Evolutionary conservation across 1,140 invertebrate genomes (phyloP), one percentile per base, ranked within the genome.

Genomic region (Eumaeus atala): DNA sequence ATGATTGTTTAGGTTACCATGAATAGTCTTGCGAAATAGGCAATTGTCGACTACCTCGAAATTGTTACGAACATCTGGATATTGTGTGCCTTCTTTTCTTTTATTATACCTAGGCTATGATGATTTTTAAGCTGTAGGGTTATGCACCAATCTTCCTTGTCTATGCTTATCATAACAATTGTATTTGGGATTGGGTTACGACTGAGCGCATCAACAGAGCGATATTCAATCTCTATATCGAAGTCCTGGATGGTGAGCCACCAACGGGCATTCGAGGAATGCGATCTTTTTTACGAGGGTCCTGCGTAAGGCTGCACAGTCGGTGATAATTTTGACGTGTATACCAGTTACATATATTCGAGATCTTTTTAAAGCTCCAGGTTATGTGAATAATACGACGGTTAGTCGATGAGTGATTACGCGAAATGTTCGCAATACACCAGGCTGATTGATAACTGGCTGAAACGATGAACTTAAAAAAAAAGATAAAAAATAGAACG

Each of bases 221-320:
- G 55, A 59, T 84, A 76, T 16, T 74, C 70, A 9, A 80, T 64
- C 8, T 50, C 17, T 53, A 78, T 67, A 44, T 76, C 59, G 59
- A 59, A 80, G 18, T 77, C 72, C 54, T 74, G 70, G 14, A 79
- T 40, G 2, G 62, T 47, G 9, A 84, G 55, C 64, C 70, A 75
- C 83, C 84, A 88, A 0, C 76, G 28, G 9, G 72, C 74, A 83
- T 69, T 21, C 73, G 48, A 5, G 75, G 68, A 18, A 70, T 54
- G 6, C 74, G 40, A 49, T 82, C 74, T n/a, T 64, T 62, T 67
- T 78, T 86, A 50, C 54, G 48, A 67, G 61, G 0, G 75, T 73
- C 7, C 42, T 51, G 9, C 66, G 56, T 40, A 84, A 49, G 4
- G 80, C 72, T 18, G 65, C 55, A 59, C 81, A 74, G 60, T 87